Base-by-base conservation (phyloP, 2,888 invertebrate species). In the Himalopsyche japonica region DNA sequence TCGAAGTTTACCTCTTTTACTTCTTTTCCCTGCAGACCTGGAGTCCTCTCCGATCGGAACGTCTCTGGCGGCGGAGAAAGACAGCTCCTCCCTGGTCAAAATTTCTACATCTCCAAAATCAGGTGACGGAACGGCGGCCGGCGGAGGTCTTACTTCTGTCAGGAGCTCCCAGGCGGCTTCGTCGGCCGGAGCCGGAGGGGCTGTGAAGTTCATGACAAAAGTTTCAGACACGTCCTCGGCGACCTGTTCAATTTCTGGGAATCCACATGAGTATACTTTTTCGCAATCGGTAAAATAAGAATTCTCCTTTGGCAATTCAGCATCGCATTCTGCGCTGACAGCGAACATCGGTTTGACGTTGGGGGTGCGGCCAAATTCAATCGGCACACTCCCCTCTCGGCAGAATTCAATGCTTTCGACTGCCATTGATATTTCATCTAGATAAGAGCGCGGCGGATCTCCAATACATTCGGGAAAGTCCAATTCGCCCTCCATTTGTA, bases 141-240 rank as follows among this genome's bases (percentile, higher is more conserved):
- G 6, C 6, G 30, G 70, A 24, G n/a, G 82, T 76, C 82, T 82
- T 0, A 80, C 49, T 43, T 84, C 85, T 8, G 85, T 76, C n/a
- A 87, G 83, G 30, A 87, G 37, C 80, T 87, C 87, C 87, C 87
- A 87, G 34, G 86, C 81, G 5, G 86, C 70, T 27, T 87, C 86
- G 48, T 85, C 83, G 6, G 27, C 70, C n/a, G 80, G 47, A 15
- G 49, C 30, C 30, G 79, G 81, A 6, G 76, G 20, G 49, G 49
- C 82, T 48, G 80, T 79, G n/a, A 84, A 20, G 27, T 83, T 43
- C 7, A 76, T 34, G 1, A 82, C 79, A 34, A 85, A 81, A 27
- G 76, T 47, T 79, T 83, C 83, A 12, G 82, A 81, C 24, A 76
- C 20, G 34, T 82, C 80, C 30, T 82, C 79, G 32, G 34, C 79